Evolutionary conservation across 2,888 invertebrate species (phyloP), one percentile per base, ranked within the genome.

Genomic region (Caenorhabditis sulstoni): DNA sequence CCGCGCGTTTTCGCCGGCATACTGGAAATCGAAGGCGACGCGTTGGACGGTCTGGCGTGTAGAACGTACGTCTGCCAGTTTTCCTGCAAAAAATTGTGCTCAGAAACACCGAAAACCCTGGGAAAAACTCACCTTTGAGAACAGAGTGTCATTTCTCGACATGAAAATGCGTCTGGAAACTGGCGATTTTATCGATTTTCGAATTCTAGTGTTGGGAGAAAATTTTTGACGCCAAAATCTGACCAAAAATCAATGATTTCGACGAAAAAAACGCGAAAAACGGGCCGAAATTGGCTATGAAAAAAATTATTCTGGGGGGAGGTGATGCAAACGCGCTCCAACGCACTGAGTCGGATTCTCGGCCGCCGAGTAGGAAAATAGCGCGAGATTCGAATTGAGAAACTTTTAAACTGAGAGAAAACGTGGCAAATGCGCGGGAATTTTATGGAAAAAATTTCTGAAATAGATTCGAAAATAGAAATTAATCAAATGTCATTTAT

Each of bases 51-150:
- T 20, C 64, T 3, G 73, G 58, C 16, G 41, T 11, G 41, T 57
- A 57, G 55, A 62, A 55, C 39, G 20, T 35, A 37, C 22, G 0
- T 64, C 22, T 73, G 73, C 73, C 73, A 73, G 35, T 73, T 73
- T 50, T 73, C 73, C 73, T 73, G 49, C 16, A 70, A 53, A 1
- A 35, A 9, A 9, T 23, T 35, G 1, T 58, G 18, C n/a, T 44
- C 12, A 23, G 3, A n/a, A 0, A 37, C 29, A 29, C 7, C 29
- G 29, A 47, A 47, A 47, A 1, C 16, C 16, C 9, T 9, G 47
- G n/a, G 4, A 14, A 35, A 45, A 35, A 45, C 49, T 14, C 16
- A 71, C 71, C 49, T 71, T 71, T 12, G 55, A 23, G 22, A 62
- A 8, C 39, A 64, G 45, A 3, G 18, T 39, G n/a, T 71, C 71